phyloP scores from a whole-genome alignment of 2,888 invertebrate genomes.

The Xylota sylvarum region DNA sequence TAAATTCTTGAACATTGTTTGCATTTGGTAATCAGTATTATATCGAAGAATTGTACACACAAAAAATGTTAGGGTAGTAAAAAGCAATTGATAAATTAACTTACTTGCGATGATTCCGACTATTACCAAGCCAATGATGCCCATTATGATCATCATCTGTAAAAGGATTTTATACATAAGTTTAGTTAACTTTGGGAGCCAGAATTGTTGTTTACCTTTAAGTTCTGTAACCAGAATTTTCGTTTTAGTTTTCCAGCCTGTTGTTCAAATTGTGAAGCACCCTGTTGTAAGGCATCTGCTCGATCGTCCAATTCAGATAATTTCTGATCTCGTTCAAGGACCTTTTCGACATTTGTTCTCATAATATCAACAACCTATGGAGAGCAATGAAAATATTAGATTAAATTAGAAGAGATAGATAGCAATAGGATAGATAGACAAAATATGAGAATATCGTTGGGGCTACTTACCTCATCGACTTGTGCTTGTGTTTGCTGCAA shows the following conservation, averaged over 20 bases:
- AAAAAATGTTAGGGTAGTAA: neutral
- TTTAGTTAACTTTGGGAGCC: conserved; percentile 92
- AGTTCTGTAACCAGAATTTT: conserved; percentile 99
- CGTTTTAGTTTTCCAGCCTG: conserved; percentile 98
- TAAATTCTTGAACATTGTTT: conserved; percentile 12
- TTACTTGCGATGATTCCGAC: conserved; percentile 95
- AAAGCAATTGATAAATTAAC: conserved; percentile 81
- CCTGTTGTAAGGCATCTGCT: conserved; percentile 97
- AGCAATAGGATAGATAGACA: too few species aligned
- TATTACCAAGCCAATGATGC: conserved; percentile 92
- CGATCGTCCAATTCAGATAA: conserved; percentile 97
- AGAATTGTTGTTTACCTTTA: conserved; percentile 97
- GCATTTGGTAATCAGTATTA: conserved; percentile 1
- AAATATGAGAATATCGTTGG: too few species aligned
- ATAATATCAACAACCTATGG: conserved; percentile 95
- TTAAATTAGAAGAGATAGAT: too few species aligned
- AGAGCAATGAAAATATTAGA: neutral
- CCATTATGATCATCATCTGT: conserved; percentile 96
- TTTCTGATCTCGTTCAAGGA: conserved; percentile 97
- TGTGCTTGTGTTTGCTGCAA: conserved; percentile 94
- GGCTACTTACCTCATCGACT: conserved; percentile 90
- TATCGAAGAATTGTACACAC: conserved; percentile 26
- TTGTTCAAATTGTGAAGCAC: conserved; percentile 98
- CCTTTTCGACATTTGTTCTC: conserved; percentile 98
- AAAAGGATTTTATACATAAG: conserved; percentile 74